These are phyloP conservation scores for Eumerus sabulonum DNA, from an alignment of 2,888 invertebrate species.

Conservation along the genomic window DNA sequence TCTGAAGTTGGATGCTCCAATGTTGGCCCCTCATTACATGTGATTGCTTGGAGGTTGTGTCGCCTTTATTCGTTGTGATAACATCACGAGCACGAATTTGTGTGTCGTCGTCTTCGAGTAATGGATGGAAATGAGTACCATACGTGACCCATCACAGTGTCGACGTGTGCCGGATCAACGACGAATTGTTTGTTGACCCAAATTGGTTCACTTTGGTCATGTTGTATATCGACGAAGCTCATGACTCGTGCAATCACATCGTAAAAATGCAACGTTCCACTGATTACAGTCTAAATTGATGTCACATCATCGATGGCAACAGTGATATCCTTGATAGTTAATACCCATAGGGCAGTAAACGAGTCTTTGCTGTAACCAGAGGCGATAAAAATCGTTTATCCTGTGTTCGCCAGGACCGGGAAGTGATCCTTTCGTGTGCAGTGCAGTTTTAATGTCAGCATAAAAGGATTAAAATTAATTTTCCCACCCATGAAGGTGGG, in stretches of 20 bases:
- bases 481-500: conserved; percentile 1
- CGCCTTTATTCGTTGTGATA: conserved; percentile 28
- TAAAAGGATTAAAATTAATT: conserved; percentile 60
- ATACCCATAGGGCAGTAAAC: conserved; percentile 9
- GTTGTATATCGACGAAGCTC: no score
- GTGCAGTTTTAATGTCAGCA: conserved; percentile 45
- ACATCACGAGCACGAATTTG: conserved; percentile 16
- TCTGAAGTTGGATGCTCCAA: conserved; percentile 17
- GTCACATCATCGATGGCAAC: conserved; percentile 10
- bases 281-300: conserved; percentile 19
- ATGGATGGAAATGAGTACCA: conserved; percentile 18
- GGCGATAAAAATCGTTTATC: conserved; percentile 43
- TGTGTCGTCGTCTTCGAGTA: conserved; percentile 1
- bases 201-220: conserved; percentile 2
- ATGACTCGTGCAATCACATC: no score
- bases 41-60: conserved; percentile 26
- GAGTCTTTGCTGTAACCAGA: conserved; percentile 13
- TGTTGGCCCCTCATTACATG: conserved; percentile 20
- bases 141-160: conserved; percentile 6
- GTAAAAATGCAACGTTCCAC: background rate
- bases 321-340: conserved; percentile 24
- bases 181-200: conserved; percentile 1
- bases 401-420: conserved; percentile 13
- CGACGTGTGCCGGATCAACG: background rate
- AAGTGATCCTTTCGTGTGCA: conserved; percentile 15